phyloP scores from a whole-genome alignment of 2,113 vertebrate genomes.

The Xiphorhynchus elegans region DNA sequence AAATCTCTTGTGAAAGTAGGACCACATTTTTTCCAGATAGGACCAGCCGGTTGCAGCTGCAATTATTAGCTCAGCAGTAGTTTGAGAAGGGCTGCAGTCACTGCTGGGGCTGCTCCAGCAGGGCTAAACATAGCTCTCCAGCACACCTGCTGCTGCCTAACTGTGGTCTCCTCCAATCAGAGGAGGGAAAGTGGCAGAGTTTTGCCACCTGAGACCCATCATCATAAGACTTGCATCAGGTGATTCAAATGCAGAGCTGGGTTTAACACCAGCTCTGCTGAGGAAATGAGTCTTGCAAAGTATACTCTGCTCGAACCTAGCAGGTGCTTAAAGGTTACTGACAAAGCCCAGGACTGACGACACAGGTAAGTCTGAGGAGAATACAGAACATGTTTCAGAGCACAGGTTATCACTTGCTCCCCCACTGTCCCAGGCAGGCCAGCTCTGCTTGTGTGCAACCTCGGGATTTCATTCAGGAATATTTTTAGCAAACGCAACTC shows the following conservation, averaged over 20 bases:
- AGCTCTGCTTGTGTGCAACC: background rate
- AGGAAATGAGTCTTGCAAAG: background rate
- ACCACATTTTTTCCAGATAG: background rate
- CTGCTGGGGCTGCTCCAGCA: background rate
- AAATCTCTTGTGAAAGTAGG: background rate
- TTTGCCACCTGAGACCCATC: background rate
- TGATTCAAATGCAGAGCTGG: background rate
- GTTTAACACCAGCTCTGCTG: background rate
- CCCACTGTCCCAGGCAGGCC: background rate
- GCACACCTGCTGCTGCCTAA: background rate
- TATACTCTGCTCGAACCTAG: background rate
- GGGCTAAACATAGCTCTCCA: background rate
- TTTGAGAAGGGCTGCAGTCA: background rate
- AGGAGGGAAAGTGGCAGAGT: background rate
- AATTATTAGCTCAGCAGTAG: background rate
- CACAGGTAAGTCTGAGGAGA: background rate
- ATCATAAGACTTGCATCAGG: background rate
- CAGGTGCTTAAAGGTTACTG: background rate
- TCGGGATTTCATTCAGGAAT: background rate
- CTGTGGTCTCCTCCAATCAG: background rate
- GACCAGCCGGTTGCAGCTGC: background rate
- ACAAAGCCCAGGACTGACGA: background rate
- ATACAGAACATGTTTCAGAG: background rate
- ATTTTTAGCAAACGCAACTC: background rate
- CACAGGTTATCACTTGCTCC: background rate